phyloP scores from a whole-genome alignment of 2,797 vertebrate species.

The Heliangelus exortis region DNA sequence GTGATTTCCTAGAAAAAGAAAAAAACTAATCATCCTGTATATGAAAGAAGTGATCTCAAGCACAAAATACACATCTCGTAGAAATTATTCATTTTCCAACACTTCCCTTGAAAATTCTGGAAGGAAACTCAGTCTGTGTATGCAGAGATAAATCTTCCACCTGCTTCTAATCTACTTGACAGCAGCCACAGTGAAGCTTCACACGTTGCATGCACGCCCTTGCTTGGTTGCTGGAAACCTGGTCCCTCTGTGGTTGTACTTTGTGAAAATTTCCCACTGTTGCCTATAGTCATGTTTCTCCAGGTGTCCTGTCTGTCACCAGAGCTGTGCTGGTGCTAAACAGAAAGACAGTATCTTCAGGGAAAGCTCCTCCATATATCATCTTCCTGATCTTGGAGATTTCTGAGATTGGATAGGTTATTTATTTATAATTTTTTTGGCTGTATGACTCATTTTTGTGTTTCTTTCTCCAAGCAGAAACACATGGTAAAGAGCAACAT shows the following conservation, averaged over 20 bases:
- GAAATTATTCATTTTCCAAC: background rate
- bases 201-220: accelerated
- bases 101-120: background rate
- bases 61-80: background rate
- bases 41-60: background rate
- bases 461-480: background rate
- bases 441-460: background rate
- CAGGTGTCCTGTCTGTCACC: background rate
- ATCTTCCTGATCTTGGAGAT: background rate
- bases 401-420: background rate
- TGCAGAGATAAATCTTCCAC: background rate
- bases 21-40: background rate
- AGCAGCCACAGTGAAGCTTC: background rate
- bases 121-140: background rate
- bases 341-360: background rate
- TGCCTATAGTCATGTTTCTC: background rate
- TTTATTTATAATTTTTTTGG: background rate
- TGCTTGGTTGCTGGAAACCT: background rate
- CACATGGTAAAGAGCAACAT: background rate
- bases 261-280: background rate
- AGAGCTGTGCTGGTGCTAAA: background rate
- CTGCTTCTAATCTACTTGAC: background rate
- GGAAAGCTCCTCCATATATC: accelerated
- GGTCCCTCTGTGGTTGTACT: background rate
- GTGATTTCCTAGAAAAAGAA: background rate